These are phyloP conservation scores for Gallinago paraguaiae DNA, from an alignment of 2,113 vertebrate species.

Conservation along the genomic window DNA sequence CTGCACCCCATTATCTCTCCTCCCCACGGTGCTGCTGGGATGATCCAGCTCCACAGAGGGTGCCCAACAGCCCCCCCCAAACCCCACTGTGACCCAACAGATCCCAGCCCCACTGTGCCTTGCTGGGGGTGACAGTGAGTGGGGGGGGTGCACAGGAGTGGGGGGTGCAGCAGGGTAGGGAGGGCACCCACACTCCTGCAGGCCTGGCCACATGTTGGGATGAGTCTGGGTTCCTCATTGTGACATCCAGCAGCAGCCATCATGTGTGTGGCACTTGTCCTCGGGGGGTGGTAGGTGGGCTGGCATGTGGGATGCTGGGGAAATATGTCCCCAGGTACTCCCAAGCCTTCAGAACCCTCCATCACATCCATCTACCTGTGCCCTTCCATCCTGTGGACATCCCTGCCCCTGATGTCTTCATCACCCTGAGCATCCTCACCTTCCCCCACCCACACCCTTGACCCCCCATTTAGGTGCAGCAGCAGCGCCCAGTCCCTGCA, in stretches of 20 bases:
- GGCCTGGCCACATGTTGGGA: not conserved
- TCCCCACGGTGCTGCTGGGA: not conserved
- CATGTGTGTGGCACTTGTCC: fast-evolving
- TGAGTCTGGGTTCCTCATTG: not conserved
- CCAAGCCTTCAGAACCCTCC: not conserved
- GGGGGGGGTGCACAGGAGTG: no score
- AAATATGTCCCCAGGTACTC: no score
- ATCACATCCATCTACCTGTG: not conserved
- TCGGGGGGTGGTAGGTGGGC: no score
- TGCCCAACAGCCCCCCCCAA: fast-evolving
- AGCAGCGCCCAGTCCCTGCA: no score
- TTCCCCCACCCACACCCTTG: not conserved
- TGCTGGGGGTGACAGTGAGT: not conserved
- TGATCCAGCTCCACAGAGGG: no score
- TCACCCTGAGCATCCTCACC: not conserved
- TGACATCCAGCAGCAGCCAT: not conserved
- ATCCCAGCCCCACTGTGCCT: not conserved
- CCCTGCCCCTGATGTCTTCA: not conserved
- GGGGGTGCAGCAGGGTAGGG: not conserved
- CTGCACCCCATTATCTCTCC: not conserved
- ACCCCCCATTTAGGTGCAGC: not conserved
- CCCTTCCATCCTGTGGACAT: not conserved
- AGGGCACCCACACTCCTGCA: not conserved
- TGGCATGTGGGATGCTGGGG: not conserved
- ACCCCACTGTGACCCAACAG: not conserved